Evolutionary conservation across 2,797 vertebrate species (phyloP).

Genomic region (Helicolenus hilgendorfi): DNA sequence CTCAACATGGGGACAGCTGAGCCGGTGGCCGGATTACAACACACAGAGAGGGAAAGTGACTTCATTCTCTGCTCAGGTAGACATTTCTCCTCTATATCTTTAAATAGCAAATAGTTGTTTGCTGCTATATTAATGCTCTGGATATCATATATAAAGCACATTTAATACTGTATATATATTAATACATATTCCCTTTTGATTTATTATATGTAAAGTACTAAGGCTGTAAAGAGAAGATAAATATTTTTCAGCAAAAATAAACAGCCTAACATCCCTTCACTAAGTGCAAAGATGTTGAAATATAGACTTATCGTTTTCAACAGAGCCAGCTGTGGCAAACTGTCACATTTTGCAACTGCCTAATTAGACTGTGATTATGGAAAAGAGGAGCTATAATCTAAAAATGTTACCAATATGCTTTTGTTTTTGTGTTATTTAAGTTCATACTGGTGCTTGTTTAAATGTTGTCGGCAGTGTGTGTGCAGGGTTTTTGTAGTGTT

Average conservation of each 20-base stretch:
- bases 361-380: constrained; percentile 57
- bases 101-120: too few relatives aligned
- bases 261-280: not conserved
- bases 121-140: too few relatives aligned
- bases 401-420: constrained; percentile 65
- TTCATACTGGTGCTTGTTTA: constrained; percentile 34
- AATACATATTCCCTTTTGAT: not conserved
- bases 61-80: too few relatives aligned
- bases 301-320: constrained; percentile 16
- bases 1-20: too few relatives aligned
- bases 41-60: too few relatives aligned
- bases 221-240: not conserved
- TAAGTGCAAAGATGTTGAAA: constrained; percentile 14
- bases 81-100: too few relatives aligned
- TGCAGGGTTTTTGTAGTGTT: constrained; percentile 1
- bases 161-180: not conserved
- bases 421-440: constrained; percentile 12
- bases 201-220: not conserved
- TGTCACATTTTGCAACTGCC: constrained; percentile 28
- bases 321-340: constrained; percentile 52
- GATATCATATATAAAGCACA: too few relatives aligned
- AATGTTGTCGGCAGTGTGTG: not conserved
- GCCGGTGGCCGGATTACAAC: too few relatives aligned
- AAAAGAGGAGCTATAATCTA: constrained; percentile 52
- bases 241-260: constrained; percentile 2